Evolutionary conservation across 1,140 invertebrate genomes (phyloP).

Genomic region (Aphelinus atriplicis): DNA sequence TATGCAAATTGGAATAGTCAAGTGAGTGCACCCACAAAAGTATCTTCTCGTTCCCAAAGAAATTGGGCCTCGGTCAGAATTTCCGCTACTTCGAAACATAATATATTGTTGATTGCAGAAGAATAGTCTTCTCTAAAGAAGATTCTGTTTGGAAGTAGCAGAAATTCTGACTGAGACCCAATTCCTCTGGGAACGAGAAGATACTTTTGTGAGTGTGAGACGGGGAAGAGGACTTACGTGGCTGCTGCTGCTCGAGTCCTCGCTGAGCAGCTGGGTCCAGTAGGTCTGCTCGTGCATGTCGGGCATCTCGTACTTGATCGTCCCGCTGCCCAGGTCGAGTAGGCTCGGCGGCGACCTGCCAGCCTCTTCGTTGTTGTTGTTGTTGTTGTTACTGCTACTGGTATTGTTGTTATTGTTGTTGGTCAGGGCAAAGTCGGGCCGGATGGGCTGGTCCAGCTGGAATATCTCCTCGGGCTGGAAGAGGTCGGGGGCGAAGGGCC

Average conservation of each 20-base stretch:
- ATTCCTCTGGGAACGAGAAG: too few relatives aligned
- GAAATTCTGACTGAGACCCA: too few relatives aligned
- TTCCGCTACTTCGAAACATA: too few relatives aligned
- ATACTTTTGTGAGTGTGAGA: constrained; percentile 13
- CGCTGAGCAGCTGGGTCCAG: constrained; percentile 61
- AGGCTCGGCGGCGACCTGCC: constrained; percentile 75
- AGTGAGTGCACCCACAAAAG: background rate
- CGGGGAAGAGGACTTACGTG: constrained; percentile 53
- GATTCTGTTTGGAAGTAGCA: too few relatives aligned
- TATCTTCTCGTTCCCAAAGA: too few relatives aligned
- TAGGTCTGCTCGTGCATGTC: constrained; percentile 54
- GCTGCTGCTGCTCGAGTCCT: constrained; percentile 68
- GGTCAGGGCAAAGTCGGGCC: constrained; percentile 67
- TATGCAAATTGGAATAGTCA: background rate
- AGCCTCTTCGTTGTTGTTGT: constrained; percentile 62
- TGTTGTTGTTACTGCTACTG: constrained; percentile 64
- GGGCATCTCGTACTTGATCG: constrained; percentile 66
- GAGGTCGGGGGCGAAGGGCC: constrained; percentile 70
- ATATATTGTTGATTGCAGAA: too few relatives aligned
- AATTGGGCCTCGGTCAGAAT: too few relatives aligned
- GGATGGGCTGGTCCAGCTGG: constrained; percentile 78
- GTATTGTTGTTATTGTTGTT: constrained; percentile 57
- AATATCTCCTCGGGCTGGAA: constrained; percentile 83
- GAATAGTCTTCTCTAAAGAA: too few relatives aligned
- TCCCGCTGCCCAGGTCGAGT: constrained; percentile 76